Conservation (phyloP, 2,888 invertebrate genomes). For the Branchinecta sandiegonensis region DNA sequence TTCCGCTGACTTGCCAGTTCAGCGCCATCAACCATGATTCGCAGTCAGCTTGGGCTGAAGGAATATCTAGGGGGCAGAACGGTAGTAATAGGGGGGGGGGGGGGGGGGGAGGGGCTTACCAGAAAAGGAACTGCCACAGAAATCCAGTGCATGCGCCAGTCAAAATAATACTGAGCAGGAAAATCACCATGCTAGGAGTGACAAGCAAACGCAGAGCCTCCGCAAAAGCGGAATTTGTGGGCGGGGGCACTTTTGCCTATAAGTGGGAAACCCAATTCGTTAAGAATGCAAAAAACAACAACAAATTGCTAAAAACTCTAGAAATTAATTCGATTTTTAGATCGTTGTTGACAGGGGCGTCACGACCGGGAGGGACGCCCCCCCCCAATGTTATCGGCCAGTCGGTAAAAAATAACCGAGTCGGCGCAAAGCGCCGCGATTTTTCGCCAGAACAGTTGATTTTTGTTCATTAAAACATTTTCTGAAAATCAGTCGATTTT, state of each 20-base stretch:
- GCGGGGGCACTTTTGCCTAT: slow-evolving; percentile 29
- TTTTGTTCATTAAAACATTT: too few relatives aligned
- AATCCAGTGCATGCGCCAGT: slow-evolving; percentile 71
- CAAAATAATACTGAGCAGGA: slow-evolving; percentile 60
- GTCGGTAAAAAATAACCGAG: too few relatives aligned
- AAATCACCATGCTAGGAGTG: slow-evolving; percentile 52
- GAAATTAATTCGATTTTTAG: neutral
- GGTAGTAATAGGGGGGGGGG: neutral
- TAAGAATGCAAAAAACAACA: slow-evolving; percentile 30
- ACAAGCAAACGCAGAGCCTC: slow-evolving; percentile 52
- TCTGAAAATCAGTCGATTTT: too few relatives aligned
- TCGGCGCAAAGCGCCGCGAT: too few relatives aligned
- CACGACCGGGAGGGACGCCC: too few relatives aligned
- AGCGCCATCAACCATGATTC: too few relatives aligned
- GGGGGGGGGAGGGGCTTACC: slow-evolving; percentile 36
- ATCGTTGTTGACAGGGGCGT: too few relatives aligned
- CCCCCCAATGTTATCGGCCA: too few relatives aligned
- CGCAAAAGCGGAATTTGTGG: slow-evolving; percentile 35
- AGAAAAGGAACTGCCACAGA: slow-evolving; percentile 75
- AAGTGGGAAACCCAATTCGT: neutral
- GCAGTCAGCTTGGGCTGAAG: neutral
- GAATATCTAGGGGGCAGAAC: neutral
- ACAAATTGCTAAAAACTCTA: slow-evolving; percentile 23
- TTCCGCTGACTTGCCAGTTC: too few relatives aligned
- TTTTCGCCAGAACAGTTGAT: too few relatives aligned